Conservation (phyloP, 2,113 vertebrate species). For the Corythaeola cristata region DNA sequence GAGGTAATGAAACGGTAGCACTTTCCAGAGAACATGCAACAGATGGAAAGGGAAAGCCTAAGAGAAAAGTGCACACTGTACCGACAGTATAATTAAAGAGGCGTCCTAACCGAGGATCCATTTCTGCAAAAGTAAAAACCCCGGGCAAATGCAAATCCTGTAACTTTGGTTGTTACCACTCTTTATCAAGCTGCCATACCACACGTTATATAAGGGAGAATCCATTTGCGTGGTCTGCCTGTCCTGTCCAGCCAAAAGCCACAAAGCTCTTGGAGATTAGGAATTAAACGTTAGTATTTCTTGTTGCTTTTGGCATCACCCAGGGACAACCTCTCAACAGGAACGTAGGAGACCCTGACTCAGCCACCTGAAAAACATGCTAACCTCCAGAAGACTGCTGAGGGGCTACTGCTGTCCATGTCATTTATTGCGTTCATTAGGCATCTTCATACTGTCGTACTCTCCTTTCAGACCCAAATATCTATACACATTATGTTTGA, state of each 20-base stretch:
- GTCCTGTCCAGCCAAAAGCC: neutral
- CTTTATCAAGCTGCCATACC: neutral
- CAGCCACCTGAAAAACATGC: accelerated
- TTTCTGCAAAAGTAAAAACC: neutral
- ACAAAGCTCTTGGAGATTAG: neutral
- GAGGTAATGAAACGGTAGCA: neutral
- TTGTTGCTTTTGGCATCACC: neutral
- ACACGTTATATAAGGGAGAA: neutral
- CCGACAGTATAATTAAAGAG: neutral
- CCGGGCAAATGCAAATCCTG: neutral
- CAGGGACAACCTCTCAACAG: neutral
- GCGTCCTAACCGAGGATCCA: neutral
- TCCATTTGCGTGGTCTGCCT: neutral
- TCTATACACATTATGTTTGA: neutral
- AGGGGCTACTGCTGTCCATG: neutral
- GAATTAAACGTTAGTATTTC: neutral
- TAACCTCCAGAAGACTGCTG: neutral
- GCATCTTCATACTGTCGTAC: neutral
- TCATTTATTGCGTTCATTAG: accelerated
- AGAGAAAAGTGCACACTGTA: neutral
- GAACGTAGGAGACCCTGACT: neutral
- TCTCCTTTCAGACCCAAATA: neutral
- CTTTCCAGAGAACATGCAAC: neutral
- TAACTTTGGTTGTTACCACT: neutral
- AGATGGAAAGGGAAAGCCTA: neutral